These are phyloP conservation scores for Nephrotoma appendiculata DNA, from an alignment of 2,888 invertebrate genomes.

Conservation along the genomic window DNA sequence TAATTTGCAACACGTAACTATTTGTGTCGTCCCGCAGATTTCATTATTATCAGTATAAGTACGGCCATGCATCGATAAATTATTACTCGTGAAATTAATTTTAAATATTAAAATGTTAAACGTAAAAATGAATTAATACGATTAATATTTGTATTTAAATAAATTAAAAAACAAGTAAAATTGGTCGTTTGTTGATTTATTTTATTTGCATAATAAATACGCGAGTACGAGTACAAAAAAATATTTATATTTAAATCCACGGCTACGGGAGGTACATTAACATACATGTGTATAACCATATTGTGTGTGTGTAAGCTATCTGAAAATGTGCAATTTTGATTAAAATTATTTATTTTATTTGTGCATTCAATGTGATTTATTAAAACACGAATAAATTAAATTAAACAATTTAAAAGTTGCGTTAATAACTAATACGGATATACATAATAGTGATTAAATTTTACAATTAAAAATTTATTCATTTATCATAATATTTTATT, in stretches of 20 bases:
- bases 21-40: too few species aligned
- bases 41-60: too few species aligned
- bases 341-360: not conserved
- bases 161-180: not conserved
- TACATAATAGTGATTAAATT: not conserved
- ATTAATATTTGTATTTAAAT: not conserved
- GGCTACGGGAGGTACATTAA: not conserved
- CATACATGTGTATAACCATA: too few species aligned
- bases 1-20: too few species aligned
- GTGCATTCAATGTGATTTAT: too few species aligned
- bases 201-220: not conserved
- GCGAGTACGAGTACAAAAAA: too few species aligned
- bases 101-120: too few species aligned
- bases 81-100: too few species aligned
- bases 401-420: not conserved
- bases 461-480: not conserved
- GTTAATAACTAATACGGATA: not conserved
- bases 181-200: not conserved
- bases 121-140: too few species aligned
- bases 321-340: not conserved
- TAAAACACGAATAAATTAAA: not conserved
- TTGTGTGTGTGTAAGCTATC: not conserved
- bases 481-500: not conserved
- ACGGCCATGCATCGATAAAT: too few species aligned
- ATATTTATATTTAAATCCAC: not conserved